Conservation (phyloP, 2,113 vertebrate genomes). For the Poeciliopsis occidentalis region DNA sequence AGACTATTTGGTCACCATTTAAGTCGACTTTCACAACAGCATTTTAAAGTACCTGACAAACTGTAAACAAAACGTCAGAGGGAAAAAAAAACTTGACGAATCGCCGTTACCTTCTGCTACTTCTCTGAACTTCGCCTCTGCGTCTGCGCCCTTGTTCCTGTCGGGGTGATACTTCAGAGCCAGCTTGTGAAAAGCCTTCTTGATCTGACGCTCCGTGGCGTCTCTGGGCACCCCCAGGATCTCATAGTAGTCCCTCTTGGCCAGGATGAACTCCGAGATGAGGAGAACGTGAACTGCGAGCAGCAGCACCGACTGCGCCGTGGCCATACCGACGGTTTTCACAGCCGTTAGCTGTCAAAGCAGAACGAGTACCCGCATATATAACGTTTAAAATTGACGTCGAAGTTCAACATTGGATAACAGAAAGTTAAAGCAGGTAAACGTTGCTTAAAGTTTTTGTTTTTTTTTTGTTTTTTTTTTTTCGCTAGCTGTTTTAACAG, state of each 20-base stretch:
- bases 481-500: not conserved
- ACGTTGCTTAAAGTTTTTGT: no score
- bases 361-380: no score
- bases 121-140: conserved; percentile 93
- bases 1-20: no score
- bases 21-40: no score
- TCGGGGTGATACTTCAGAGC: conserved; percentile 97
- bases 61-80: no score
- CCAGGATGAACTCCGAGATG: conserved; percentile 93
- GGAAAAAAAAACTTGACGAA: not conserved
- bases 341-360: conserved; percentile 56
- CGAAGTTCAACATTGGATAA: not conserved
- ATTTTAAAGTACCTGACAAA: not conserved
- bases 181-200: conserved; percentile 96
- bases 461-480: not conserved
- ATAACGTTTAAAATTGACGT: not conserved
- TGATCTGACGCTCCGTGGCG: conserved; percentile 93
- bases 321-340: conserved; percentile 83
- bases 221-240: conserved; percentile 92
- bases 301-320: conserved; percentile 85
- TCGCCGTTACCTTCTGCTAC: conserved; percentile 89
- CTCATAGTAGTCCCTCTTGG: conserved; percentile 92
- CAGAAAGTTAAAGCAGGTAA: not conserved
- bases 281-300: conserved; percentile 91
- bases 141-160: conserved; percentile 93